Evolutionary conservation across 2,113 vertebrate species (phyloP).

Genomic region (Bothrops jararaca): DNA sequence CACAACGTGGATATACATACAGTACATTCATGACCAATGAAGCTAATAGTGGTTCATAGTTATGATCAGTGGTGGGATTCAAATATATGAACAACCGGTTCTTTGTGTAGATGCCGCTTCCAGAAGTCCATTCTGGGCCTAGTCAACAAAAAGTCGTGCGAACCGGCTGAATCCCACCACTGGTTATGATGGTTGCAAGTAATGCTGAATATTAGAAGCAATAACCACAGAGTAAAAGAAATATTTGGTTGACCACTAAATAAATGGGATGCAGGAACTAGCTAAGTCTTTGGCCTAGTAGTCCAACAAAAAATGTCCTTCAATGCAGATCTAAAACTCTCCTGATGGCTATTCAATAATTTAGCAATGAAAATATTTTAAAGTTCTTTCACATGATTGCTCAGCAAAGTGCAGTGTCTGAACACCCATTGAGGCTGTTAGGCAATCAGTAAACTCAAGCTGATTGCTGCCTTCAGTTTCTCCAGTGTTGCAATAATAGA

Average conservation of each 20-base stretch:
- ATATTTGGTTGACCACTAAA: background rate
- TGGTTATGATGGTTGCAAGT: background rate
- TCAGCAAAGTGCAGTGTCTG: background rate
- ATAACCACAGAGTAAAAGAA: background rate
- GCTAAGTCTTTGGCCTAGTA: background rate
- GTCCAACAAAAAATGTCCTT: background rate
- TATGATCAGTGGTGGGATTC: too few relatives aligned
- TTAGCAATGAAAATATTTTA: background rate
- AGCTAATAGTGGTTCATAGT: background rate
- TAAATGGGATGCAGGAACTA: background rate
- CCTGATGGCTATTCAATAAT: background rate
- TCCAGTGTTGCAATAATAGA: background rate
- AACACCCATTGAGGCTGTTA: background rate
- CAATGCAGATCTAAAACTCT: background rate
- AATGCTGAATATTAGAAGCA: background rate
- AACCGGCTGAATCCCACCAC: too few relatives aligned
- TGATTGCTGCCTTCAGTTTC: background rate
- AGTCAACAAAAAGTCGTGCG: too few relatives aligned
- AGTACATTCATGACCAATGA: background rate
- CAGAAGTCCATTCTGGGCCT: too few relatives aligned
- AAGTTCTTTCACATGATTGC: background rate
- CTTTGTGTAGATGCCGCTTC: too few relatives aligned
- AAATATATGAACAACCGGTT: too few relatives aligned
- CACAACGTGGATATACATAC: background rate
- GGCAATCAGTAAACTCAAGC: background rate